These are phyloP conservation scores for Propsilocerus akamusi DNA, from an alignment of 1,140 invertebrate genomes.

Conservation along the genomic window DNA sequence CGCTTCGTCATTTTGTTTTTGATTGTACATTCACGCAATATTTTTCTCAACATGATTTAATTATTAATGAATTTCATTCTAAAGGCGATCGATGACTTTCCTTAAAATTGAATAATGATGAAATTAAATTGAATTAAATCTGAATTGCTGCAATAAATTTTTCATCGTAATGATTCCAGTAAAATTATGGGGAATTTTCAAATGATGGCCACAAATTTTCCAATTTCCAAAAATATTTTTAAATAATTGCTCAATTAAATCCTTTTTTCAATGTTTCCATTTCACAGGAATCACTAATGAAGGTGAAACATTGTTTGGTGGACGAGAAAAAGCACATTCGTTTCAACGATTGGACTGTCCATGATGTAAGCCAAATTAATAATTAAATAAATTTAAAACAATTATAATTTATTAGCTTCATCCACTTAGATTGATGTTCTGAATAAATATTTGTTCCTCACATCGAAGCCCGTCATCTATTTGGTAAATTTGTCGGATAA, in stretches of 20 bases:
- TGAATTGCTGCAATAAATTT: neutral
- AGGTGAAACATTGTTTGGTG: constrained; percentile 68
- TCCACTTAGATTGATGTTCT: constrained; percentile 75
- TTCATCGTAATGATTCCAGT: neutral
- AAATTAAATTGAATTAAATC: no score
- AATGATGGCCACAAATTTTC: neutral
- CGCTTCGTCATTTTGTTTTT: no score
- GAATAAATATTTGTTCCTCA: constrained; percentile 93
- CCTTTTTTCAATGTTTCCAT: neutral
- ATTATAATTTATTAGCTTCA: constrained; percentile 2
- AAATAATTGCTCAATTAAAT: constrained; percentile 5
- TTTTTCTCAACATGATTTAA: no score
- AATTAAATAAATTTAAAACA: constrained; percentile 5
- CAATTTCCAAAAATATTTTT: no score
- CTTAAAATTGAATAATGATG: no score
- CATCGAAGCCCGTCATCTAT: constrained; percentile 97
- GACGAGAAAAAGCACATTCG: constrained; percentile 88
- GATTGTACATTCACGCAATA: no score
- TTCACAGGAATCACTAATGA: constrained; percentile 65
- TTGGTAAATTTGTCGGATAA: constrained; percentile 95
- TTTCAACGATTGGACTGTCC: constrained; percentile 80
- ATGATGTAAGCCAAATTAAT: constrained; percentile 53
- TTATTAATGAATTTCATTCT: no score
- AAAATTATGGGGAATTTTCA: neutral
- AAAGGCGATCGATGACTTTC: no score